Evolutionary conservation across 2,113 vertebrate species (phyloP).

Genomic region (Hepsetus odoe): DNA sequence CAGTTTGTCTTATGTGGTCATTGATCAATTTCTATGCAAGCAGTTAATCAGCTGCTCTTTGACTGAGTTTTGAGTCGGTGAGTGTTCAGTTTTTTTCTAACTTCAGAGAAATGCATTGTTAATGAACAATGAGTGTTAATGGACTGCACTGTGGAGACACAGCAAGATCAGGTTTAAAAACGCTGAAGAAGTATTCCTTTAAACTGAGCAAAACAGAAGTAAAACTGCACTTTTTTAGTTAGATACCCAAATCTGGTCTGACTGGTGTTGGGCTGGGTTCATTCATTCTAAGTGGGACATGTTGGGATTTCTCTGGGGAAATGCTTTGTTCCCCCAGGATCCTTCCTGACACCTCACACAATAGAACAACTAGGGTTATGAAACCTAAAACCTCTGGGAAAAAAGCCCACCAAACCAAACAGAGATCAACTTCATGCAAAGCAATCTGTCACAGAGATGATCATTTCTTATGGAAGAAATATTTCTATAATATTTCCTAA

Average conservation of each 20-base stretch:
- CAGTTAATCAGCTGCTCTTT: no score
- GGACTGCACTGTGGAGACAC: not conserved
- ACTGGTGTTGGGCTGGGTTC: not conserved
- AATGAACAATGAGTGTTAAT: not conserved
- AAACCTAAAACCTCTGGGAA: conserved; percentile 26
- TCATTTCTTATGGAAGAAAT: conserved; percentile 11
- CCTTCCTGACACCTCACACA: not conserved
- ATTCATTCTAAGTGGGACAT: not conserved
- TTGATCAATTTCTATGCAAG: no score
- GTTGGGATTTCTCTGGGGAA: not conserved
- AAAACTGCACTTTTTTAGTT: not conserved
- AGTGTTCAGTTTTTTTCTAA: not conserved
- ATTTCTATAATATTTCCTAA: no score
- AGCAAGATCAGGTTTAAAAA: not conserved
- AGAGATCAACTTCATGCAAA: conserved; percentile 30
- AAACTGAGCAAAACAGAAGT: not conserved
- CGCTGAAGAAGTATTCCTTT: not conserved
- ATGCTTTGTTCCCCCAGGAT: not conserved
- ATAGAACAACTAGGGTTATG: not conserved
- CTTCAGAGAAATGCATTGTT: no score
- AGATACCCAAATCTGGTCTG: not conserved
- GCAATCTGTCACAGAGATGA: conserved; percentile 47
- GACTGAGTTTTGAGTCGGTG: not conserved
- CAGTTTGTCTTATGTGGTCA: no score
- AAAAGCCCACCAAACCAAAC: conserved; percentile 28